Conservation (phyloP, 1,140 invertebrate species). For the Hylaeus anthracinus region DNA sequence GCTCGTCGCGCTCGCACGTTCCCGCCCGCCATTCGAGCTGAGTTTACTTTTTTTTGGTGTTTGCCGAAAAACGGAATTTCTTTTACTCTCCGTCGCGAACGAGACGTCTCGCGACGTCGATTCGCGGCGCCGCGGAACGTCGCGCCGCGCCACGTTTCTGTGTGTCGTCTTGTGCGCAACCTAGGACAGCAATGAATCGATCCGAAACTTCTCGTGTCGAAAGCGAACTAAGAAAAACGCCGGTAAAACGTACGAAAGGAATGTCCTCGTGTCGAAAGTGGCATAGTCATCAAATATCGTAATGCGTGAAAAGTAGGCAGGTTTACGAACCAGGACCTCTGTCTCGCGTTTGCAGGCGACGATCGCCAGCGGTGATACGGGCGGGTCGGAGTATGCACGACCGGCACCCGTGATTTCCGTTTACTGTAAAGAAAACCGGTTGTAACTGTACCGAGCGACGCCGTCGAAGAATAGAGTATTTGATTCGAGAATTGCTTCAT, state of each 20-base stretch:
- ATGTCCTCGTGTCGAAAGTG: constrained; percentile 67
- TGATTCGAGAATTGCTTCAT: too few species aligned
- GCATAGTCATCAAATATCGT: constrained; percentile 72
- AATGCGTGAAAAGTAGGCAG: constrained; percentile 75
- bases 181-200: constrained; percentile 65
- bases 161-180: constrained; percentile 76
- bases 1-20: not conserved
- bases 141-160: constrained; percentile 56
- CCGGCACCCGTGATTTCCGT: not conserved
- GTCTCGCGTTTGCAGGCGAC: constrained; percentile 35
- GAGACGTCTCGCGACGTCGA: constrained; percentile 1
- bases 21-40: constrained; percentile 48
- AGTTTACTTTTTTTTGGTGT: constrained; percentile 65
- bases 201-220: constrained; percentile 61
- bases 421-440: constrained; percentile 65
- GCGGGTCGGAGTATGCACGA: constrained; percentile 26
- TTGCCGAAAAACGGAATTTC: constrained; percentile 76
- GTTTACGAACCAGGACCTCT: constrained; percentile 59
- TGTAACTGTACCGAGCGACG: constrained; percentile 1
- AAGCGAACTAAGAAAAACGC: constrained; percentile 71
- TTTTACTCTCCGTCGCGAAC: constrained; percentile 53
- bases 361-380: not conserved
- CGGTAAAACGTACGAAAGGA: constrained; percentile 71
- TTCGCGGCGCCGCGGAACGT: constrained; percentile 1
- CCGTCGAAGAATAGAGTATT: not conserved